Evolutionary conservation across 2,888 invertebrate genomes (phyloP).

Genomic region (Euplagia quadripunctaria): DNA sequence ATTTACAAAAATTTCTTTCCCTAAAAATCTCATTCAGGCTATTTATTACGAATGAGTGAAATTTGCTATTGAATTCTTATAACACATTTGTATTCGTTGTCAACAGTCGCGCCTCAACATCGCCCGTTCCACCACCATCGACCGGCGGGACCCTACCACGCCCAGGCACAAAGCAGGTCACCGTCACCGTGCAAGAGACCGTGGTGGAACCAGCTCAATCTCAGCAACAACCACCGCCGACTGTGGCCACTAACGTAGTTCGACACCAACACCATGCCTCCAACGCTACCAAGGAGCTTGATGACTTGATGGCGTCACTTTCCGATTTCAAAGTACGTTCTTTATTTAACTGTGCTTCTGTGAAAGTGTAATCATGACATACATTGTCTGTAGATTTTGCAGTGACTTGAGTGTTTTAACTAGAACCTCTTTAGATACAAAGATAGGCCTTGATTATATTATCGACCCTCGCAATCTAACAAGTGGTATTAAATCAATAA

Average conservation of each 20-base stretch:
- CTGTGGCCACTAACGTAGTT: slow-evolving; percentile 39
- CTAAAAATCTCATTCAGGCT: no score
- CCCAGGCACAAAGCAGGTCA: slow-evolving; percentile 87
- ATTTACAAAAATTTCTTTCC: background rate
- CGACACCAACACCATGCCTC: slow-evolving; percentile 89
- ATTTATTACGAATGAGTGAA: no score
- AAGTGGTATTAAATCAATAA: no score
- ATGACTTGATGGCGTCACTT: slow-evolving; percentile 98
- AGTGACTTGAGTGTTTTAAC: no score
- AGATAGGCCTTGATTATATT: no score
- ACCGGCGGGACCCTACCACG: slow-evolving; percentile 76
- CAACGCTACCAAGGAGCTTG: slow-evolving; percentile 97
- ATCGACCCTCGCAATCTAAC: no score
- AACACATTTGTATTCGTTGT: slow-evolving; percentile 18
- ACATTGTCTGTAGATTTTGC: background rate
- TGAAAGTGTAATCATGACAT: background rate
- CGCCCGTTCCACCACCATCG: slow-evolving; percentile 69
- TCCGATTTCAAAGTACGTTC: slow-evolving; percentile 95
- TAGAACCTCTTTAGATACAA: no score
- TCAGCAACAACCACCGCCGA: slow-evolving; percentile 70
- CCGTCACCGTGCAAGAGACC: slow-evolving; percentile 86
- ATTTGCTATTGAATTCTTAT: no score
- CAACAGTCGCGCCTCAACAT: slow-evolving; percentile 73
- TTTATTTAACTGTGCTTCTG: background rate
- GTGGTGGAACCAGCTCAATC: slow-evolving; percentile 83